phyloP scores from a whole-genome alignment of 2,888 invertebrate genomes.

The Drosophila atripex region DNA sequence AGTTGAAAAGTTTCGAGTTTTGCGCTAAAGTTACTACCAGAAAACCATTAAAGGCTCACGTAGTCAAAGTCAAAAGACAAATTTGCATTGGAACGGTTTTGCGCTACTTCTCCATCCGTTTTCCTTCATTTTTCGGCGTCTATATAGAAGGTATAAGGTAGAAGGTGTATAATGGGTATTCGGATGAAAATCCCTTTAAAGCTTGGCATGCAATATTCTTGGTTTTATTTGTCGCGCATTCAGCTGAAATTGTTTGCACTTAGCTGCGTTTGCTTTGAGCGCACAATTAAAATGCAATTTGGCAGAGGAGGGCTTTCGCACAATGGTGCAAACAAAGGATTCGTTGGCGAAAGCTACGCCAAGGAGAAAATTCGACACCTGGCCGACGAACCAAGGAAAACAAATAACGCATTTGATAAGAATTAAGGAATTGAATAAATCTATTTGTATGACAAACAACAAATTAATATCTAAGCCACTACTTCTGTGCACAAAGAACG shows the following conservation, averaged over 20 bases:
- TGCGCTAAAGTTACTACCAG: slow-evolving; percentile 55
- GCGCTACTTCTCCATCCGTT: neutral
- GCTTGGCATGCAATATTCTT: slow-evolving; percentile 40
- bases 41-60: slow-evolving; percentile 75
- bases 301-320: slow-evolving; percentile 36
- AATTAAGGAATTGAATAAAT: slow-evolving; percentile 1
- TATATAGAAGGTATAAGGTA: slow-evolving; percentile 27
- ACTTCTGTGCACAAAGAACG: neutral
- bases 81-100: slow-evolving; percentile 62
- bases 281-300: slow-evolving; percentile 77
- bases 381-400: neutral
- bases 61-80: slow-evolving; percentile 74
- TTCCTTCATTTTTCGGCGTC: slow-evolving; percentile 24
- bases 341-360: slow-evolving; percentile 15
- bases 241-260: slow-evolving; percentile 67
- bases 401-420: slow-evolving; percentile 33
- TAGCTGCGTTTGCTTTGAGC: slow-evolving; percentile 59
- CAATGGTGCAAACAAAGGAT: slow-evolving; percentile 49
- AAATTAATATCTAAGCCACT: neutral
- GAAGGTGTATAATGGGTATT: slow-evolving; percentile 1
- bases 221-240: slow-evolving; percentile 66
- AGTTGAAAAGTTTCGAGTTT: slow-evolving; percentile 60
- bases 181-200: slow-evolving; percentile 52
- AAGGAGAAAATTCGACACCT: slow-evolving; percentile 37
- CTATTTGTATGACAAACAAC: neutral